These are phyloP conservation scores for Tenualosa thibaudeaui DNA, from an alignment of 2,797 vertebrate genomes.

Conservation along the genomic window DNA sequence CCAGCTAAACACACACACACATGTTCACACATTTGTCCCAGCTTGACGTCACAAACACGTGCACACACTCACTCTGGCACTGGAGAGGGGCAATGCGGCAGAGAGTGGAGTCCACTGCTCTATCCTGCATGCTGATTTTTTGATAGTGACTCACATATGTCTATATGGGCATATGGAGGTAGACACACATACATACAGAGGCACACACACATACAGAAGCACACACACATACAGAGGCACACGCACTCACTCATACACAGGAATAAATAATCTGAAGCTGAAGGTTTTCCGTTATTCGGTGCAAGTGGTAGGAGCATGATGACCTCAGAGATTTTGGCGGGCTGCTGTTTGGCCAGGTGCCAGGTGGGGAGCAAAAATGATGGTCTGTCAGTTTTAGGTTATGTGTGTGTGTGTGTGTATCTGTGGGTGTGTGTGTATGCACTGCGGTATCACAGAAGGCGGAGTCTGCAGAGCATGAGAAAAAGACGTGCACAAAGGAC, in stretches of 20 bases:
- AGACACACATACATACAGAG: neutral
- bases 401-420: neutral
- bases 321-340: conserved; percentile 21
- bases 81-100: conserved; percentile 3
- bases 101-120: neutral
- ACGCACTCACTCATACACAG: neutral
- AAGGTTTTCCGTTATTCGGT: neutral
- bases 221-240: neutral
- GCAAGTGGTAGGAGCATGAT: neutral
- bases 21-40: neutral
- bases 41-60: neutral
- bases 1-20: neutral
- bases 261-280: neutral
- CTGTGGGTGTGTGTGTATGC: neutral
- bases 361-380: neutral
- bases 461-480: conserved; percentile 16
- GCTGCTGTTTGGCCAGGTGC: conserved; percentile 22
- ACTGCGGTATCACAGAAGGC: conserved; percentile 34
- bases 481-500: conserved; percentile 6
- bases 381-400: conserved; percentile 18
- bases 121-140: neutral
- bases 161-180: neutral
- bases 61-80: neutral
- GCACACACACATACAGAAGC: neutral
- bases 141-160: neutral